phyloP scores from a whole-genome alignment of 2,113 vertebrate species.

The Isichthys henryi region DNA sequence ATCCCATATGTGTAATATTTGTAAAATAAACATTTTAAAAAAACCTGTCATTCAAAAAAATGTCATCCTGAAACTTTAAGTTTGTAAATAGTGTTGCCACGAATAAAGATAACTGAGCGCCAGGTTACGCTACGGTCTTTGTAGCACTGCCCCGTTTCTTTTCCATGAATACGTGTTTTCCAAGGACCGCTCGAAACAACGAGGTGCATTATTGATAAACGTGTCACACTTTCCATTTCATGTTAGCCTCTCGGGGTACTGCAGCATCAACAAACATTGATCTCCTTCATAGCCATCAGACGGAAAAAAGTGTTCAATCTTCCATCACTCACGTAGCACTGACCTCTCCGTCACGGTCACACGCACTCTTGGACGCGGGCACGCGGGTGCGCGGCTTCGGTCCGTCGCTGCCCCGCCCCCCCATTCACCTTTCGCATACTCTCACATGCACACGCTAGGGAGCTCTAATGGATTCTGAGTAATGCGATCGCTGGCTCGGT shows the following conservation, averaged over 20 bases:
- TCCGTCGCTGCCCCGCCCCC: neutral
- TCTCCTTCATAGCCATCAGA: neutral
- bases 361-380: conserved; percentile 18
- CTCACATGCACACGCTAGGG: conserved; percentile 43
- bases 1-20: conserved; percentile 5
- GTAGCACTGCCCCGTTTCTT: neutral
- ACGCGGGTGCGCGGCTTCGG: neutral
- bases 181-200: neutral
- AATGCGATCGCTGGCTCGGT: conserved; percentile 50
- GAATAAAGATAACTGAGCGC: conserved; percentile 28
- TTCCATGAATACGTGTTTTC: neutral
- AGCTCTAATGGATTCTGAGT: conserved; percentile 60
- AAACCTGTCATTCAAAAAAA: conserved; percentile 17
- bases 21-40: conserved; percentile 30
- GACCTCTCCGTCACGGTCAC: conserved; percentile 6
- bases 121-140: neutral
- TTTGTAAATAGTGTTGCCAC: conserved; percentile 45
- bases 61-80: conserved; percentile 33
- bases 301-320: neutral
- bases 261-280: conserved; percentile 5
- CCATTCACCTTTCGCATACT: conserved; percentile 21
- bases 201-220: conserved; percentile 11
- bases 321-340: neutral
- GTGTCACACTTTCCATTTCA: conserved; percentile 11
- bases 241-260: neutral